These are phyloP conservation scores for Avahi laniger DNA, from an alignment of 2,797 vertebrate species.

Conservation along the genomic window DNA sequence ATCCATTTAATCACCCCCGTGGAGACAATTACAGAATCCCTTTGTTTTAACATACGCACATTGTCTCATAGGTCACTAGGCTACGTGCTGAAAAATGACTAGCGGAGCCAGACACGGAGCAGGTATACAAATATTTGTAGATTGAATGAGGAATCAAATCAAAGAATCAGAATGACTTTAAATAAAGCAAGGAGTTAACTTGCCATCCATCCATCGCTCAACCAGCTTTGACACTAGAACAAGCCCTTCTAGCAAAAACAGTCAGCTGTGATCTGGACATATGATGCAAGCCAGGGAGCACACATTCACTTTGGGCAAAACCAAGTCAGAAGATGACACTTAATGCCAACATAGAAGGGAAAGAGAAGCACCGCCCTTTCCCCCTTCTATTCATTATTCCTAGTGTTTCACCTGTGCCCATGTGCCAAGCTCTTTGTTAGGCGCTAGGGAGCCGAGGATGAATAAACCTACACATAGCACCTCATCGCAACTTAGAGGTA, in stretches of 20 bases:
- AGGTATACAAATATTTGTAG: not conserved
- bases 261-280: not conserved
- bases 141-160: not conserved
- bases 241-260: constrained; percentile 4
- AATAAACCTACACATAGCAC: not conserved
- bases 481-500: not conserved
- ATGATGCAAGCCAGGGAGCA: not conserved
- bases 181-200: constrained; percentile 20
- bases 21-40: not conserved
- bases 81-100: not conserved
- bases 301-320: constrained; percentile 19
- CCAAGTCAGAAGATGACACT: not conserved
- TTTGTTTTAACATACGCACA: not conserved
- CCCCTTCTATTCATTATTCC: not conserved
- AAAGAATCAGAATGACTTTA: not conserved
- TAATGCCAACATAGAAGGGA: not conserved
- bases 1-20: not conserved
- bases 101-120: not conserved
- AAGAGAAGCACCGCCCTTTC: not conserved
- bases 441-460: not conserved
- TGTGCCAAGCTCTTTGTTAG: not conserved
- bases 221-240: not conserved
- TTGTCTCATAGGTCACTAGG: not conserved
- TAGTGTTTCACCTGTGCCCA: not conserved
- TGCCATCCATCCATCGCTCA: not conserved